Base-by-base conservation (phyloP, 1,140 invertebrate genomes). In the Aphaenogaster rudis region DNA sequence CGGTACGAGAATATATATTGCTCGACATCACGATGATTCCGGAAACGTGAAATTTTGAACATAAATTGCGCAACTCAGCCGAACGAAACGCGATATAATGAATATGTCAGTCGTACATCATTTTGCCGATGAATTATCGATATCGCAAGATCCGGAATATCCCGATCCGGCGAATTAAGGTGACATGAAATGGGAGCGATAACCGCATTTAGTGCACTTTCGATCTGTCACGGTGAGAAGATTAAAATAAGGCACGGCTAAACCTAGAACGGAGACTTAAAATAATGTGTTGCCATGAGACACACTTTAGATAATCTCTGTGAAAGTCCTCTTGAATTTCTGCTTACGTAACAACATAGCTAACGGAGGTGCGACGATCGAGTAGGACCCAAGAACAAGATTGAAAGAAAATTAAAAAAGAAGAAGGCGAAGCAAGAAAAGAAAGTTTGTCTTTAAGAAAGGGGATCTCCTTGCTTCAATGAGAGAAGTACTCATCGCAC, bases 271-370 rank as follows among this genome's bases (percentile, higher is more conserved):
- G 3, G 3, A 17, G 6, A 54, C 50, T 71, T 9, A 28, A 52
- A 81, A 71, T 71, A 71, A 57, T 81, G 33, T 69, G 64, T 81
- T 71, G 50, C 79, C 9, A 81, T 9, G 79, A 57, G 79, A 57
- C 78, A 57, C 50, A 71, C 48, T 81, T 81, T n/a, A 39, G 50
- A n/a, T 71, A 71, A 81, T 45, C 13, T n/a, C 42, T 6, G 21
- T 45, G 64, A 71, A 71, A 69, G 76, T 66, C 28, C 36, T 71
- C 36, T 28, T 3, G 50, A 57, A 57, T 71, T 48, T 71, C 50
- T 45, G 21, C n/a, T 81, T 81, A 28, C 36, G 50, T 57, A 81
- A 81, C n/a, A 28, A 48, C 17, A n/a, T 9, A 28, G n/a, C n/a
- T 63, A 13, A 78, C 9, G 76, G 15, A 78, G 59, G 9, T 64